These are phyloP conservation scores for Callocephalon fimbriatum DNA, from an alignment of 2,113 vertebrate genomes.

Conservation along the genomic window DNA sequence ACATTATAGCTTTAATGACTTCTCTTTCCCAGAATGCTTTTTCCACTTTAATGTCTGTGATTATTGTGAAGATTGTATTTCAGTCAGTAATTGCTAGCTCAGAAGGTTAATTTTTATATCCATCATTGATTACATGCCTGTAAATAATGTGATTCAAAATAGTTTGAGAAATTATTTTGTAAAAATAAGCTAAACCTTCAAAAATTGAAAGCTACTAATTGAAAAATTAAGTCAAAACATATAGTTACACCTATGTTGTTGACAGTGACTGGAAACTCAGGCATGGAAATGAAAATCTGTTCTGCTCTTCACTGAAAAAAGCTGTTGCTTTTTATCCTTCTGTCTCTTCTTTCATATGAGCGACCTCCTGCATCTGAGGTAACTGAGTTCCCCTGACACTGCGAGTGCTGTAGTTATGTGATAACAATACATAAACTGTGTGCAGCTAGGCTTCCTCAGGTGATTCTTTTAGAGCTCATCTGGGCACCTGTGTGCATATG, in stretches of 20 bases:
- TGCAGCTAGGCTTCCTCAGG: accelerated
- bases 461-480: neutral
- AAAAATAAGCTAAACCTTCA: neutral
- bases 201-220: neutral
- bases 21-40: neutral
- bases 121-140: neutral
- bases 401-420: accelerated
- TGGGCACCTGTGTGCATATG: neutral
- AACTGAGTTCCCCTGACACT: neutral
- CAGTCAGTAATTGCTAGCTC: neutral
- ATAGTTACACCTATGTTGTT: neutral
- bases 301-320: neutral
- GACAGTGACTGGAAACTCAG: neutral
- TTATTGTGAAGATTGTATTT: neutral
- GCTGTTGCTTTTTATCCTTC: neutral
- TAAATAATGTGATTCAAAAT: neutral
- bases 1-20: neutral
- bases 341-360: neutral
- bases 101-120: neutral
- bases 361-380: neutral
- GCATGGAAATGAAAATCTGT: neutral
- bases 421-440: neutral
- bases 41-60: neutral
- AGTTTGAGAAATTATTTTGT: neutral
- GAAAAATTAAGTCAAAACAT: neutral